Conservation (phyloP, 2,113 vertebrate genomes). For the Trogon surrucura region DNA sequence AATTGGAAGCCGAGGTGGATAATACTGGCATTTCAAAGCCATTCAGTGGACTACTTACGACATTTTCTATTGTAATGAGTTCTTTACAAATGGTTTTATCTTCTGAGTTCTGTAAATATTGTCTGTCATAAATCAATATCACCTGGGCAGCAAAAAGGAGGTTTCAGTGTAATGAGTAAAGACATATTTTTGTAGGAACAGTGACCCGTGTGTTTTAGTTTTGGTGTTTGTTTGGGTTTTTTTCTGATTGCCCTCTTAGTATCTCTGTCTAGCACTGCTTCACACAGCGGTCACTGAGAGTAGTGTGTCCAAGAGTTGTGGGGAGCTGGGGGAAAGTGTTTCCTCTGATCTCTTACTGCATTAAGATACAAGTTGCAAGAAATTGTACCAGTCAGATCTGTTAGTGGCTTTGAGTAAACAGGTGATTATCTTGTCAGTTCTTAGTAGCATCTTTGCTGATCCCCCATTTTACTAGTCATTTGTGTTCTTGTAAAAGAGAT, state of each 20-base stretch:
- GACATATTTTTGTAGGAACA: background rate
- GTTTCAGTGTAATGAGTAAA: background rate
- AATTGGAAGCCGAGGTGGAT: background rate
- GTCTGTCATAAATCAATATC: background rate
- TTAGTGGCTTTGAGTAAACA: constrained; percentile 11
- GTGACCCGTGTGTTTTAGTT: background rate
- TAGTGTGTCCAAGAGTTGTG: background rate
- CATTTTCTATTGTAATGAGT: background rate
- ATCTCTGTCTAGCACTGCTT: background rate
- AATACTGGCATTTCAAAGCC: background rate
- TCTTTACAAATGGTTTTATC: background rate
- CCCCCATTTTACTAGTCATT: background rate
- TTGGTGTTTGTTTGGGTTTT: background rate
- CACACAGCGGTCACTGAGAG: background rate
- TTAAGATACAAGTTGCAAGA: constrained; percentile 24
- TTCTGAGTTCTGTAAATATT: background rate
- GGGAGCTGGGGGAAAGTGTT: background rate
- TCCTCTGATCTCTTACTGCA: background rate
- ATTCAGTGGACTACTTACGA: background rate
- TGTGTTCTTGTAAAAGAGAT: background rate
- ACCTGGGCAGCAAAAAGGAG: background rate
- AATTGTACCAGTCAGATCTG: constrained; percentile 53
- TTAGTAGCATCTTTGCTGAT: constrained; percentile 14
- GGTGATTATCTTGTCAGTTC: constrained; percentile 54
- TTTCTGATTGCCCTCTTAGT: background rate